phyloP scores from a whole-genome alignment of 2,888 invertebrate species.

The Erebia aethiops region DNA sequence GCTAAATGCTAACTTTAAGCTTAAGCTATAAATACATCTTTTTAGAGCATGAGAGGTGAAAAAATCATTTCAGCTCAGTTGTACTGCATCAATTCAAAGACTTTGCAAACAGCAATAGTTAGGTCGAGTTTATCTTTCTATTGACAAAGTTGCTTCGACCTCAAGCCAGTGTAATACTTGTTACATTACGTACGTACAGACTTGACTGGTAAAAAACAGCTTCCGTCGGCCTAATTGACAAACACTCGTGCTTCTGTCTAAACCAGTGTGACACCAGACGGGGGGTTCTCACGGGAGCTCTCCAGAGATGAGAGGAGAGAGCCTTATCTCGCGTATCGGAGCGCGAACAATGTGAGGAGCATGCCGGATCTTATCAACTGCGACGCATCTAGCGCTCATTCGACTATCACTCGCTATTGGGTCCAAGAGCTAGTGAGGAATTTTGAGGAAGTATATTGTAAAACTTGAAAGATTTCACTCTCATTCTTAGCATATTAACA shows the following conservation, averaged over 20 bases:
- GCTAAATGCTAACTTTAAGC: too few relatives aligned
- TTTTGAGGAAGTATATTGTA: background rate
- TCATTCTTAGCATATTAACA: too few relatives aligned
- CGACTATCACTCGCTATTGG: slow-evolving; percentile 66
- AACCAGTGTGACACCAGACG: slow-evolving; percentile 62
- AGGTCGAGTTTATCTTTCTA: too few relatives aligned
- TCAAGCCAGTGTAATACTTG: too few relatives aligned
- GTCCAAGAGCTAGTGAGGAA: background rate
- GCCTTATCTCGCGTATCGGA: slow-evolving; percentile 78
- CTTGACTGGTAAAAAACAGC: slow-evolving; percentile 45
- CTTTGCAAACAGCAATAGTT: too few relatives aligned
- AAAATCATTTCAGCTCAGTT: background rate
- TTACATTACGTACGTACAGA: too few relatives aligned
- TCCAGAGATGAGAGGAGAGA: slow-evolving; percentile 68
- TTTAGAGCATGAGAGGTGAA: too few relatives aligned
- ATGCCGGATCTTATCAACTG: slow-evolving; percentile 74
- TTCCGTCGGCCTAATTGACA: slow-evolving; percentile 34
- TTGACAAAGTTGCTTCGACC: too few relatives aligned
- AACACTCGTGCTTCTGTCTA: slow-evolving; percentile 58
- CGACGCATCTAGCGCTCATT: slow-evolving; percentile 70
- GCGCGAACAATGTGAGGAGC: slow-evolving; percentile 78
- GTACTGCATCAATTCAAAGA: too few relatives aligned
- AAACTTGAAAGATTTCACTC: too few relatives aligned
- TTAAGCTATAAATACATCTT: too few relatives aligned
- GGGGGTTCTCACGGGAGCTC: slow-evolving; percentile 77